Evolutionary conservation across 2,113 vertebrate genomes (phyloP).

Genomic region (Oceanodroma tethys): DNA sequence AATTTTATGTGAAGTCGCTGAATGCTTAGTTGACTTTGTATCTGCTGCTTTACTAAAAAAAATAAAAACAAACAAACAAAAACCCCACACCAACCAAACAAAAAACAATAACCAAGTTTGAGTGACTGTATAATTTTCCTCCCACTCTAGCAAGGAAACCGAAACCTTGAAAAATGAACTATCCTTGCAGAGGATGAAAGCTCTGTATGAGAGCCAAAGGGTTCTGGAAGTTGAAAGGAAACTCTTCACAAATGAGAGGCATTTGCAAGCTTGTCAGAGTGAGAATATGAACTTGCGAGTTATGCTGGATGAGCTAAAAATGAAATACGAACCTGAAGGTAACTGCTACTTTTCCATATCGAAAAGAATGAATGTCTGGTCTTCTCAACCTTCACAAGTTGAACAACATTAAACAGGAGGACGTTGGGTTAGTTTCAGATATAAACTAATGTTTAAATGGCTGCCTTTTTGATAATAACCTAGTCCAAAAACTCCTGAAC

Average conservation of each 20-base stretch:
- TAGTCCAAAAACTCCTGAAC: not conserved
- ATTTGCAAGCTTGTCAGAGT: conserved; percentile 84
- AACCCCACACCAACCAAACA: not conserved
- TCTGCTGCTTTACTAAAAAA: not conserved
- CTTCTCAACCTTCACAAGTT: not conserved
- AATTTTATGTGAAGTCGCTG: not conserved
- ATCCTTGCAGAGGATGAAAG: conserved; percentile 91
- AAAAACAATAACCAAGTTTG: not conserved
- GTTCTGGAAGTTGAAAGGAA: conserved; percentile 92
- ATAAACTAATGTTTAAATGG: not conserved
- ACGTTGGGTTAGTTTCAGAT: not conserved
- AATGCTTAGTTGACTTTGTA: not conserved
- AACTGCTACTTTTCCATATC: not conserved
- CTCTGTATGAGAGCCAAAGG: conserved; percentile 92
- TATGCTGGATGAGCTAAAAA: conserved; percentile 84
- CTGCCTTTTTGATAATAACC: not conserved
- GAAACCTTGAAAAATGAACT: conserved; percentile 85
- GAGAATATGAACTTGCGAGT: conserved; percentile 89
- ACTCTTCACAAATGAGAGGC: conserved; percentile 83
- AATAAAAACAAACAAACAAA: not conserved
- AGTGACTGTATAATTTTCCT: not conserved
- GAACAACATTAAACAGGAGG: not conserved
- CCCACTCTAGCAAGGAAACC: conserved; percentile 79
- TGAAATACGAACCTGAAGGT: conserved; percentile 93
- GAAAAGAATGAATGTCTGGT: not conserved